Conservation (phyloP, 2,888 invertebrate genomes). For the Ectemnius cavifrons region DNA sequence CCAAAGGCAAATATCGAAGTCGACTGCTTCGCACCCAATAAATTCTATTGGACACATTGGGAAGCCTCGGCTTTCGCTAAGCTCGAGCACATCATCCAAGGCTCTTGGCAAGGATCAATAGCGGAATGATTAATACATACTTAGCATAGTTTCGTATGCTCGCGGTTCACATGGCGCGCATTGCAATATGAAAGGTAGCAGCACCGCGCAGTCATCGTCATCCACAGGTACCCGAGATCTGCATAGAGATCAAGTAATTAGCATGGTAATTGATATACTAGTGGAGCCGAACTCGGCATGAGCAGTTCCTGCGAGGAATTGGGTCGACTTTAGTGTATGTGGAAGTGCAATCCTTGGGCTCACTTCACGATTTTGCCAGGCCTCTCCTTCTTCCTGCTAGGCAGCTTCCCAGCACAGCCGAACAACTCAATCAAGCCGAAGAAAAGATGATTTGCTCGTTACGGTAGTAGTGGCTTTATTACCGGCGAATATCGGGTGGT, state of each 20-base stretch:
- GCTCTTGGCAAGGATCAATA: slow-evolving; percentile 23
- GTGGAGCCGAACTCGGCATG: no score
- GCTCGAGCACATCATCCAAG: slow-evolving; percentile 2
- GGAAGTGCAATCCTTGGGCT: neutral
- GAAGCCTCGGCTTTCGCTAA: slow-evolving; percentile 20
- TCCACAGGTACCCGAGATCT: no score
- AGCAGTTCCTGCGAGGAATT: no score
- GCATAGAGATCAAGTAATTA: no score
- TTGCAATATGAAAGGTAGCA: no score
- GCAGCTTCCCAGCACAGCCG: neutral
- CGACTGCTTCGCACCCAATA: slow-evolving; percentile 40
- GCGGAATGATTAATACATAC: slow-evolving; percentile 36
- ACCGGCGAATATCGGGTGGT: slow-evolving; percentile 23
- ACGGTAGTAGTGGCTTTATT: slow-evolving; percentile 28
- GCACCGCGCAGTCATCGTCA: no score
- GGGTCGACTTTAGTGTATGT: no score
- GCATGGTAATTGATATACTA: no score
- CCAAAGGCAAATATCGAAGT: neutral
- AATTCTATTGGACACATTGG: slow-evolving; percentile 31
- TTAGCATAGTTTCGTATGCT: slow-evolving; percentile 1
- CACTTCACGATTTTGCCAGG: neutral
- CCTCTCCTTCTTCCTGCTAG: neutral
- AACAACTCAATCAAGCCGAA: slow-evolving; percentile 33
- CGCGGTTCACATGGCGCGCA: neutral
- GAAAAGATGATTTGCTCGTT: slow-evolving; percentile 39